Evolutionary conservation across 1,140 invertebrate genomes (phyloP), one percentile per base, ranked within the genome.

Genomic region (Oppia nitens): DNA sequence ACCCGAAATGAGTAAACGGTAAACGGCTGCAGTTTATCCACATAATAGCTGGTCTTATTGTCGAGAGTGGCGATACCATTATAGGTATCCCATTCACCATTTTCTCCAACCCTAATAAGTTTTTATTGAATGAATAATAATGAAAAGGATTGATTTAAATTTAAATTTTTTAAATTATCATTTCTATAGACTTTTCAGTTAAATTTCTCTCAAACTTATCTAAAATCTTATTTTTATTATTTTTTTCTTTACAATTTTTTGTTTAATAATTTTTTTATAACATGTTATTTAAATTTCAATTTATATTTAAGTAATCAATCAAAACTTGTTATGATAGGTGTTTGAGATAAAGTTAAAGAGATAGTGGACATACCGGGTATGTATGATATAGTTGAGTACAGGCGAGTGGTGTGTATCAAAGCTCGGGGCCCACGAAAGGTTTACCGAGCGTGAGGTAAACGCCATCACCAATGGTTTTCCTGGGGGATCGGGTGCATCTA

Each of bases 1-100:
- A 84, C 77, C 55, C 80, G 75, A 73, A 85, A 85, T 69, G 81
- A 83, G 71, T 85, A 84, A 50, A 83, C 81, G 28, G 81, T 84
- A 69, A 81, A 85, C 20, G 83, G 83, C 60, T 74, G 73, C 57
- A 85, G 73, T 52, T 75, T 76, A 58, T 74, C 75, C 63, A 85
- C 77, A 57, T 72, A 65, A 48, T 65, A 64, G 23, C 66, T 77
- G 74, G 74, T 81, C 47, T 74, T 70, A 71, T 83, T 85, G 64
- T 73, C 77, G 56, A 76, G 74, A 2, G 83, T 84, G 60, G 77
- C 70, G 60, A 82, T 79, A 61, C 77, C 68, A 61, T 65, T 67
- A 12, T 62, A 58, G 21, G 56, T 57, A n/a, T 69, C 68, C 65
- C 68, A 63, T 53, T 65, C 62, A 12, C 68, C 78, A 57, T 77